phyloP scores from a whole-genome alignment of 2,888 invertebrate species.

The Helobdella robusta region DNA sequence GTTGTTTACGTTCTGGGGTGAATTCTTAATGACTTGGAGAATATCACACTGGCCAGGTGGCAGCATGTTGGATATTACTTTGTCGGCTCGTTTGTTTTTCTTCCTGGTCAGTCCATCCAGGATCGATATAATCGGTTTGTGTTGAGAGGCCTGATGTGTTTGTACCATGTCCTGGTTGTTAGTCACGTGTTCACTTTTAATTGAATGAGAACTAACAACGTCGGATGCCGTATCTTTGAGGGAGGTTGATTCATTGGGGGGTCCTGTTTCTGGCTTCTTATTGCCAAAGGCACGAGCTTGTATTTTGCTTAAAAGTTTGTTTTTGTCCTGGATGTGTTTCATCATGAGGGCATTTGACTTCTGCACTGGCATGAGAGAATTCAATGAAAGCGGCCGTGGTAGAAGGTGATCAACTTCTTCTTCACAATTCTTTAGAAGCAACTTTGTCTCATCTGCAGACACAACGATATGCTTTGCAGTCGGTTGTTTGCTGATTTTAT shows the following conservation, averaged over 20 bases:
- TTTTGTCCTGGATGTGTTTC: slow-evolving; percentile 27
- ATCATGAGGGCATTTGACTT: slow-evolving; percentile 18
- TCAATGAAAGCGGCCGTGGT: slow-evolving; percentile 16
- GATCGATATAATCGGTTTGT: no score
- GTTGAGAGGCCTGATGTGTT: no score
- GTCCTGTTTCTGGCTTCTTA: slow-evolving; percentile 18
- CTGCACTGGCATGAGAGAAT: slow-evolving; percentile 11
- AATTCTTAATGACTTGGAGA: no score
- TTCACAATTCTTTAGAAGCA: background rate
- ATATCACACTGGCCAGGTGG: no score
- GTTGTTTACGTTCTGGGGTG: no score
- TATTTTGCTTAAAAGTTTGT: slow-evolving; percentile 22
- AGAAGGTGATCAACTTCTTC: background rate
- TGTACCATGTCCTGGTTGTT: no score
- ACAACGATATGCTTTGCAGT: background rate
- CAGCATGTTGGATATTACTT: no score
- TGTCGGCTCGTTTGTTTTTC: no score
- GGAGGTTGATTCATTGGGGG: no score
- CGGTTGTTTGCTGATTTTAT: background rate
- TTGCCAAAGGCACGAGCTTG: slow-evolving; percentile 23
- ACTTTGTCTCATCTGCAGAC: background rate
- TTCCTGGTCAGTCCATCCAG: no score
- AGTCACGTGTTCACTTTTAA: slow-evolving; percentile 22
- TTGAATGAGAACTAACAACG: slow-evolving; percentile 10
- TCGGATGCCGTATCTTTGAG: slow-evolving; percentile 22